Base-by-base conservation (phyloP, 2,888 invertebrate genomes). In the Caenorhabditis macrosperma region DNA sequence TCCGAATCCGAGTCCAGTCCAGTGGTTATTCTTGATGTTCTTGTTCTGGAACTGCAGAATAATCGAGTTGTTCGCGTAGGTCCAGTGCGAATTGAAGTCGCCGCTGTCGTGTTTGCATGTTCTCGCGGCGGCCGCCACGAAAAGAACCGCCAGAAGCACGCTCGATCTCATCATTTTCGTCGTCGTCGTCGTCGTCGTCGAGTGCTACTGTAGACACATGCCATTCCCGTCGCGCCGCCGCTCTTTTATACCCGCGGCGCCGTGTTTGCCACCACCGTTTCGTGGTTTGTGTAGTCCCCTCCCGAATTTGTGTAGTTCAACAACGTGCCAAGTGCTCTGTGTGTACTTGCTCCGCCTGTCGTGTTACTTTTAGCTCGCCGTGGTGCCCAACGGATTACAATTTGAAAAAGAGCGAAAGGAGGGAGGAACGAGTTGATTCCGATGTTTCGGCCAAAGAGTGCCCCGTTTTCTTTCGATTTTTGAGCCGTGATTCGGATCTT, bases 1-100 rank as follows among this genome's bases (percentile, higher is more conserved):
- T 59, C 77, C 77, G 41, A 77, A 77, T 7, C 59, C 77, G 22
- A 77, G 48, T 15, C 77, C 77, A 52, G 77, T 77, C 77, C 77
- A 77, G 9, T 77, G 38, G 35, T 77, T 69, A 52, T 77, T 77
- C 63, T 77, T 77, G 41, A 77, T 69, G 41, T 77, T 64, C 44
- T 52, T 68, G 41, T 77, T 77, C 64, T 59, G 64, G 69, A 77
- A 77, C 59, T 69, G 69, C 48, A 77, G 30, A 17, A 50, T 26
- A 50, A 77, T 69, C 64, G 77, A 77, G 28, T 77, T 77, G 52
- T 77, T 77, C 2, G 77, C 69, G 44, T 59, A 69, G 30, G 59
- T 33, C 77, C 77, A 77, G 35, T 77, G 57, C 17, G 63, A 41
- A 35, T 77, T 57, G 57, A 77, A 77, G 38, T 69, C 69, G 1